A percentile compares a stretch with the other conserved stretches of the same genome.
phyloP scores from a whole-genome alignment of 2,888 invertebrate species.

The Lingula anatina region DNA sequence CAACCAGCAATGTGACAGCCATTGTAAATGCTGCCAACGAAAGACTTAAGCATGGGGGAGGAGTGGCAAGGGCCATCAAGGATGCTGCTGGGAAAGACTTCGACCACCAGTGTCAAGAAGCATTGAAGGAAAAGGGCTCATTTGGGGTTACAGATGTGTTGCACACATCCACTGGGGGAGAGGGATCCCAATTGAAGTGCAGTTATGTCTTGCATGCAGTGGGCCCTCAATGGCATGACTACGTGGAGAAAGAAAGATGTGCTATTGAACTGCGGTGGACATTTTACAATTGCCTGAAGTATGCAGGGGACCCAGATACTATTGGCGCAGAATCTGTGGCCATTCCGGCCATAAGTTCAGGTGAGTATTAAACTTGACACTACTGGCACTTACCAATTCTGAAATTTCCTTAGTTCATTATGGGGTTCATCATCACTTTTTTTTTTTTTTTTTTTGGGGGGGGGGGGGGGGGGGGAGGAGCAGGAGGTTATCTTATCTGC shows the following conservation, averaged over 20 bases:
- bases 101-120: slow-evolving; percentile 9
- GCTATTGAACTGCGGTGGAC: background rate
- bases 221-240: slow-evolving; percentile 9
- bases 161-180: too few relatives aligned
- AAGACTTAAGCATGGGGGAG: slow-evolving; percentile 15
- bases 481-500: too few relatives aligned
- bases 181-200: too few relatives aligned
- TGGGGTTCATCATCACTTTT: too few relatives aligned
- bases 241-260: background rate
- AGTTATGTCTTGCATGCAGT: slow-evolving; percentile 11
- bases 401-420: too few relatives aligned
- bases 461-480: too few relatives aligned
- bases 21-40: slow-evolving; percentile 21
- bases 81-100: slow-evolving; percentile 12
- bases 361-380: too few relatives aligned
- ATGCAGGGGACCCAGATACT: background rate
- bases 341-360: slow-evolving; percentile 9
- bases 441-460: too few relatives aligned
- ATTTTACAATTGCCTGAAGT: background rate
- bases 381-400: too few relatives aligned
- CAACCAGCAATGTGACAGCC: slow-evolving; percentile 8
- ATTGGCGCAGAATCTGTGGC: background rate
- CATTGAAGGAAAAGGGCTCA: slow-evolving; percentile 4
- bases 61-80: slow-evolving; percentile 14
- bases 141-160: too few relatives aligned